A percentile compares a stretch with the other conserved stretches of the same genome.
Evolutionary conservation across 2,888 invertebrate genomes (phyloP).

Genomic region (Axea sp.): DNA sequence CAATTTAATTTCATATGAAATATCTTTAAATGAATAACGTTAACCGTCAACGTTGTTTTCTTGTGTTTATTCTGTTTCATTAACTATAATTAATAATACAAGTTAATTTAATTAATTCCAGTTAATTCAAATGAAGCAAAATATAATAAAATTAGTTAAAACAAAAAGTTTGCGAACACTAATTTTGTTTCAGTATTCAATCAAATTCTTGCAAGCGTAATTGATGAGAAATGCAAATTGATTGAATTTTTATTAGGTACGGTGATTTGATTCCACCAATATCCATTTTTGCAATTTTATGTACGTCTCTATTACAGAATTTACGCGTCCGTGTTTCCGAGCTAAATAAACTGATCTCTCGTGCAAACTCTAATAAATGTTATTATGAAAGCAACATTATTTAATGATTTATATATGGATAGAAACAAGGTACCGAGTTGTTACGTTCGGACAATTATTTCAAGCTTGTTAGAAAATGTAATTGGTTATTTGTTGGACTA

Average conservation of each 20-base stretch:
- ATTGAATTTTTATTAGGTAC: slow-evolving; percentile 16
- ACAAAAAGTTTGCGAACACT: slow-evolving; percentile 1
- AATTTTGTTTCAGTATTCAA: slow-evolving; percentile 20
- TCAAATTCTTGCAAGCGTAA: slow-evolving; percentile 7
- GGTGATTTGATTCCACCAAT: slow-evolving; percentile 19
- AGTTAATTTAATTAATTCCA: too few species aligned
- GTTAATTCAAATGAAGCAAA: too few species aligned
- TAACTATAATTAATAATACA: too few species aligned
- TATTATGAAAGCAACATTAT: slow-evolving; percentile 1
- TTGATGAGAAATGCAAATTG: slow-evolving; percentile 31
- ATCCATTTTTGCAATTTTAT: slow-evolving; percentile 19
- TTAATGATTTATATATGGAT: neutral
- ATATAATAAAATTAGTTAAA: too few species aligned
- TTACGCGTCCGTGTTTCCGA: neutral
- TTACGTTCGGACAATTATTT: neutral
- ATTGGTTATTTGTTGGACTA: too few species aligned
- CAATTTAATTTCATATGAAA: too few species aligned
- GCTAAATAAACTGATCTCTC: slow-evolving; percentile 14
- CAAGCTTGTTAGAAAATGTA: neutral
- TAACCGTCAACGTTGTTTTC: too few species aligned
- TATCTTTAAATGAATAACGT: too few species aligned
- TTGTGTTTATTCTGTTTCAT: too few species aligned
- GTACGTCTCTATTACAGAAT: slow-evolving; percentile 12
- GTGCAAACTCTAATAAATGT: slow-evolving; percentile 14
- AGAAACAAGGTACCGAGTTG: neutral